A percentile compares a stretch with the other conserved stretches of the same genome.
These are phyloP conservation scores for Cheilosia vulpina DNA, from an alignment of 2,888 invertebrate genomes.

Conservation along the genomic window DNA sequence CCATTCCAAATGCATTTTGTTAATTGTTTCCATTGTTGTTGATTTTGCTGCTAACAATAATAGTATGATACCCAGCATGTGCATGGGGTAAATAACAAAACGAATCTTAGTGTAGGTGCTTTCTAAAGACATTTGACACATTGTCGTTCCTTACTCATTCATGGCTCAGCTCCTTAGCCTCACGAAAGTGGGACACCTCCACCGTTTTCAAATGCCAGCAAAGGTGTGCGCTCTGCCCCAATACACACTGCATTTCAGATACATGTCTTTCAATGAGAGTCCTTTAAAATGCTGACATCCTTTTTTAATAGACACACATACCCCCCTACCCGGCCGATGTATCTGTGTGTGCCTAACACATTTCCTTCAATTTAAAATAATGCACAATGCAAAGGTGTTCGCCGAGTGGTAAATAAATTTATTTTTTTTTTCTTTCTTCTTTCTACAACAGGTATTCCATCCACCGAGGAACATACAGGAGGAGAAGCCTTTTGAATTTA, in stretches of 20 bases:
- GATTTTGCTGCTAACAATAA: constrained; percentile 68
- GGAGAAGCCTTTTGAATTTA: constrained; percentile 91
- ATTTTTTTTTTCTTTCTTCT: constrained; percentile 42
- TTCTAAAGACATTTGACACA: constrained; percentile 70
- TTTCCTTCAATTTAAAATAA: constrained; percentile 71
- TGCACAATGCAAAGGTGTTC: constrained; percentile 70
- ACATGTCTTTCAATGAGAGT: constrained; percentile 57
- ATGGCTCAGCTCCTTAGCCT: constrained; percentile 63
- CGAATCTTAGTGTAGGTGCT: constrained; percentile 42
- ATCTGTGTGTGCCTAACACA: constrained; percentile 51
- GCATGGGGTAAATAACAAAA: constrained; percentile 64
- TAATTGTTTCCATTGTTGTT: constrained; percentile 71
- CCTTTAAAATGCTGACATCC: constrained; percentile 71
- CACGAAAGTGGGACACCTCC: constrained; percentile 60
- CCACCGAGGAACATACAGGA: constrained; percentile 88
- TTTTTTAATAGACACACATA: constrained; percentile 46
- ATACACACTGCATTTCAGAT: constrained; percentile 59
- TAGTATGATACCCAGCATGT: constrained; percentile 28
- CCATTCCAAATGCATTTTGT: constrained; percentile 55
- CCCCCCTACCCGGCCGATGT: neutral
- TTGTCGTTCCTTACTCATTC: constrained; percentile 66
- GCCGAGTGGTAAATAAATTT: constrained; percentile 71
- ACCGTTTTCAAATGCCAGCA: constrained; percentile 47
- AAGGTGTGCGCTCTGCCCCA: constrained; percentile 62
- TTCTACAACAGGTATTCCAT: constrained; percentile 82